Percentiles rank a stretch among this genome's conserved stretches.
phyloP scores from a whole-genome alignment of 2,113 vertebrate species.

The Cottus gobio region DNA sequence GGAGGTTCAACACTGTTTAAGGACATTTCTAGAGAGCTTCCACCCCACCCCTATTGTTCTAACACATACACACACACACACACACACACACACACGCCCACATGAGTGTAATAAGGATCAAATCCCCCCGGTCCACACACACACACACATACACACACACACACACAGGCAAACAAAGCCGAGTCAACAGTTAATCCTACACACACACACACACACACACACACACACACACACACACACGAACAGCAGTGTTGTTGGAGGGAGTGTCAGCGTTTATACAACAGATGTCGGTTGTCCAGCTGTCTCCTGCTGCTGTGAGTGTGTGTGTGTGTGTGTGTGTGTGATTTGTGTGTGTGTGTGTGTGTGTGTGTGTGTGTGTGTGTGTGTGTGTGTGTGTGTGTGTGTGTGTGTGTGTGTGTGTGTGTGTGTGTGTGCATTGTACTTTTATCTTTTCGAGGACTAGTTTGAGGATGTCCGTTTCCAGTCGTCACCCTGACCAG shows the following conservation, averaged over 20 bases:
- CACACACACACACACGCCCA: slow-evolving; percentile 21
- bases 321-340: slow-evolving; percentile 16
- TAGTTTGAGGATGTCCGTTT: not conserved
- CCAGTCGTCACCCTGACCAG: not conserved
- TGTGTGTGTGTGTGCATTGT: no score
- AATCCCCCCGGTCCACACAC: slow-evolving; percentile 31
- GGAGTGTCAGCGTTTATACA: slow-evolving; percentile 43
- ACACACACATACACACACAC: slow-evolving; percentile 25
- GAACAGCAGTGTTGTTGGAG: slow-evolving; percentile 31
- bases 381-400: no score
- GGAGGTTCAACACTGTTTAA: slow-evolving; percentile 63
- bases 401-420: no score
- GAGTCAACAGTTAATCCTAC: slow-evolving; percentile 43
- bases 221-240: slow-evolving; percentile 18
- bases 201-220: slow-evolving; percentile 9
- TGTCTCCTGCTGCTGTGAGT: slow-evolving; percentile 23
- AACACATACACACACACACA: slow-evolving; percentile 7
- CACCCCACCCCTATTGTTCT: slow-evolving; percentile 52
- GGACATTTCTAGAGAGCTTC: slow-evolving; percentile 64
- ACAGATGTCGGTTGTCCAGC: slow-evolving; percentile 60
- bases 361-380: not conserved
- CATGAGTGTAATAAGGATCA: slow-evolving; percentile 25
- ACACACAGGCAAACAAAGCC: slow-evolving; percentile 26
- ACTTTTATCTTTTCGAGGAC: not conserved
- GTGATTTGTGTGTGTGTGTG: slow-evolving; percentile 5